A percentile compares a stretch with the other conserved stretches of the same genome.
phyloP scores from a whole-genome alignment of 2,888 invertebrate species.

The Callyntrura sp. region DNA sequence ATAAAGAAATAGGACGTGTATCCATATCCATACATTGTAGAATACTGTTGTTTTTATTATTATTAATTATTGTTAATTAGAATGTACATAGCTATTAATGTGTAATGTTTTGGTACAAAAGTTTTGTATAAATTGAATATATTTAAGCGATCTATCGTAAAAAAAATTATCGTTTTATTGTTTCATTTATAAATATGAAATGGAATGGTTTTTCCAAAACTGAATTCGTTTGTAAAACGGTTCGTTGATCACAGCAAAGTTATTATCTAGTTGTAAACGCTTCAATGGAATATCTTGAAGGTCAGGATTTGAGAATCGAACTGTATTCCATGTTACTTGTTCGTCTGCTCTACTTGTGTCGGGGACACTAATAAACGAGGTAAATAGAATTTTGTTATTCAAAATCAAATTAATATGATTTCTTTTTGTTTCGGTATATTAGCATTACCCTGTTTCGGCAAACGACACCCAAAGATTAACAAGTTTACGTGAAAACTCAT shows the following conservation, averaged over 20 bases:
- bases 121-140: too few relatives aligned
- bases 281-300: slow-evolving; percentile 65
- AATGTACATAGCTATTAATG: too few relatives aligned
- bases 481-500: slow-evolving; percentile 73
- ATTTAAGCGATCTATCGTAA: too few relatives aligned
- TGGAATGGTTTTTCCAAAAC: slow-evolving; percentile 80
- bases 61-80: too few relatives aligned
- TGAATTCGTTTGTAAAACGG: slow-evolving; percentile 79
- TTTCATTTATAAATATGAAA: slow-evolving; percentile 63
- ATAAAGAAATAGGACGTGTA: too few relatives aligned
- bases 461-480: slow-evolving; percentile 77
- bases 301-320: slow-evolving; percentile 26
- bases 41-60: too few relatives aligned
- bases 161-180: slow-evolving; percentile 19
- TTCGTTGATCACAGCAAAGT: slow-evolving; percentile 77
- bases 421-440: too few relatives aligned
- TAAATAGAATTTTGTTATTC: slow-evolving; percentile 32
- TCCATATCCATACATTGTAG: too few relatives aligned
- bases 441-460: slow-evolving; percentile 77
- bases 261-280: slow-evolving; percentile 73
- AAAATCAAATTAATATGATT: too few relatives aligned
- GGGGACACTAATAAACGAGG: slow-evolving; percentile 42
- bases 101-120: too few relatives aligned
- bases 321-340: slow-evolving; percentile 59
- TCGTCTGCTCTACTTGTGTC: slow-evolving; percentile 51